These are phyloP conservation scores for Stegastes partitus DNA, from an alignment of 2,113 vertebrate genomes.

Conservation along the genomic window DNA sequence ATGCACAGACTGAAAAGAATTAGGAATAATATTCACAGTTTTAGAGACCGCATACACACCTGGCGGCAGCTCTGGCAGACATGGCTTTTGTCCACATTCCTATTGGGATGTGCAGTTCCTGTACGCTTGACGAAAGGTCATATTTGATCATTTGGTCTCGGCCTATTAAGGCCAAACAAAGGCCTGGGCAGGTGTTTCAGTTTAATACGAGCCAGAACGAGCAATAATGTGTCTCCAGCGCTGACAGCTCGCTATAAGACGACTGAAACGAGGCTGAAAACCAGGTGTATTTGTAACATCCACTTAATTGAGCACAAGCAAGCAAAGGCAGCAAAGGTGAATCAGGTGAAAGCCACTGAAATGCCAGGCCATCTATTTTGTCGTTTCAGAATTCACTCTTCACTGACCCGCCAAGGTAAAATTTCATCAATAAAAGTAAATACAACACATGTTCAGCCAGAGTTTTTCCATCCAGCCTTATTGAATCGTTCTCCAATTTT, in stretches of 20 bases:
- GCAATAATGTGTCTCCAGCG: conserved; percentile 39
- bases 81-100: conserved; percentile 49
- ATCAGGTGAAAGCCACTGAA: conserved; percentile 39
- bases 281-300: conserved; percentile 37
- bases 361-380: conserved; percentile 35
- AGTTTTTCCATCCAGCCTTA: not conserved
- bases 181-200: conserved; percentile 53
- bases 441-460: not conserved
- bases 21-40: conserved; percentile 57
- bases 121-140: conserved; percentile 54
- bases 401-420: conserved; percentile 24
- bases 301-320: conserved; percentile 48
- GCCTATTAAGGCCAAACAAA: conserved; percentile 65
- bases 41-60: conserved; percentile 38
- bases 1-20: conserved; percentile 51
- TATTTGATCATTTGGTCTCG: conserved; percentile 57
- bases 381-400: conserved; percentile 17
- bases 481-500: conserved; percentile 25
- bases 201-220: conserved; percentile 42
- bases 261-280: conserved; percentile 46
- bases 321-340: conserved; percentile 24
- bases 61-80: conserved; percentile 19
- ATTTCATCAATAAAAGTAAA: conserved; percentile 46
- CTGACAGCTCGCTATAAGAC: conserved; percentile 27
- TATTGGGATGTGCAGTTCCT: conserved; percentile 12